These are phyloP conservation scores for Andrena flavipes DNA, from an alignment of 2,888 invertebrate species.

Conservation along the genomic window DNA sequence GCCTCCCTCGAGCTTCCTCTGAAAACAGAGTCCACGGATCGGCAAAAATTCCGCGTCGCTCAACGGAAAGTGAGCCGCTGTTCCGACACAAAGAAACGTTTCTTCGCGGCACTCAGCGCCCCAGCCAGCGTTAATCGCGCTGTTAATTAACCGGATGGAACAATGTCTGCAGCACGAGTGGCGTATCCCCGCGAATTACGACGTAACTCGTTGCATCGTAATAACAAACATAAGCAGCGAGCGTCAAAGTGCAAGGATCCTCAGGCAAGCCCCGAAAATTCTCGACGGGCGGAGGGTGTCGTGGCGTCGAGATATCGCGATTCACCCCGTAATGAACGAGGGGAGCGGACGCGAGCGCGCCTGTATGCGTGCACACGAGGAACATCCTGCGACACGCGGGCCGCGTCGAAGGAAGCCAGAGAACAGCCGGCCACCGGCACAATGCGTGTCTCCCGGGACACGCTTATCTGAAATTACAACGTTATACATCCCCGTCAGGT, in stretches of 20 bases:
- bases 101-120: conserved; percentile 1
- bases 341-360: conserved; percentile 46
- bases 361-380: conserved; percentile 49
- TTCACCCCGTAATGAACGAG: conserved; percentile 71
- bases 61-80: background rate
- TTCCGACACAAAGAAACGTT: background rate
- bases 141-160: conserved; percentile 47
- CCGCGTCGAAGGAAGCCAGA: conserved; percentile 64
- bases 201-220: conserved; percentile 41
- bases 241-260: conserved; percentile 53
- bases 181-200: conserved; percentile 47
- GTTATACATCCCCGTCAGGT: conserved; percentile 77
- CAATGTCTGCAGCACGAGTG: conserved; percentile 34
- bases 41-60: too few relatives aligned
- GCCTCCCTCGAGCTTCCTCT: background rate
- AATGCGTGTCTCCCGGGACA: conserved; percentile 84
- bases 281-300: conserved; percentile 63
- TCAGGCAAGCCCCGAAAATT: conserved; percentile 32
- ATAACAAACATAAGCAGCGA: conserved; percentile 48
- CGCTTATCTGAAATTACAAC: conserved; percentile 85
- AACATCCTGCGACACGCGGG: conserved; percentile 73
- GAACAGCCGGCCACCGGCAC: conserved; percentile 73
- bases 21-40: too few relatives aligned
- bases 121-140: conserved; percentile 23
- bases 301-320: conserved; percentile 72